Conservation (phyloP, 1,140 invertebrate genomes). For the Hestina assimilis region DNA sequence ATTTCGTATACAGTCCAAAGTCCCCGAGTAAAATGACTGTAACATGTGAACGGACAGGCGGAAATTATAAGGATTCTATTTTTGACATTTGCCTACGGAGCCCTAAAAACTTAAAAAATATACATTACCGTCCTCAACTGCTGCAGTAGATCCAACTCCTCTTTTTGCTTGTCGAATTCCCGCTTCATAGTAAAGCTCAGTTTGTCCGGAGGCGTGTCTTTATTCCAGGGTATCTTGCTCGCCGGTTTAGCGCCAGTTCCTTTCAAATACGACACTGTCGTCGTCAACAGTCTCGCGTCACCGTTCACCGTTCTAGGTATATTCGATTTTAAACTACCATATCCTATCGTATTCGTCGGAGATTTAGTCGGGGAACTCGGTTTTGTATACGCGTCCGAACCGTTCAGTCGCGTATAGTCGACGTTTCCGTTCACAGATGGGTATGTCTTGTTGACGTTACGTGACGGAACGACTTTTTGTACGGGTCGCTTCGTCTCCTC, state of each 20-base stretch:
- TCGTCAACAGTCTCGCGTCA: constrained; percentile 77
- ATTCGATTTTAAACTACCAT: constrained; percentile 76
- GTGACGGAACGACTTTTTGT: constrained; percentile 81
- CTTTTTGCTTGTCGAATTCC: constrained; percentile 92
- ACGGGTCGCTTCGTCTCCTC: constrained; percentile 76
- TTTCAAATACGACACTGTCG: constrained; percentile 79
- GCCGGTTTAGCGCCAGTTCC: constrained; percentile 73
- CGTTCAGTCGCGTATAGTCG: constrained; percentile 61
- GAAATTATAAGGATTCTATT: too few species aligned
- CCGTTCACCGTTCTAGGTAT: constrained; percentile 62
- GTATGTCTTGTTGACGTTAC: constrained; percentile 73
- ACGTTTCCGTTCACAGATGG: constrained; percentile 59
- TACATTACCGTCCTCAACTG: constrained; percentile 88
- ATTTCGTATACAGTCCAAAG: too few species aligned
- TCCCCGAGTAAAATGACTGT: too few species aligned
- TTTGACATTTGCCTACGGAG: too few species aligned
- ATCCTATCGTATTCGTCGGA: constrained; percentile 73
- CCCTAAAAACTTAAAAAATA: constrained; percentile 25
- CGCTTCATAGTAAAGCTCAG: constrained; percentile 94
- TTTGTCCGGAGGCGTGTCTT: constrained; percentile 84
- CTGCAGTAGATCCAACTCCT: constrained; percentile 92
- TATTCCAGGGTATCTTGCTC: constrained; percentile 84
- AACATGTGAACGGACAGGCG: too few species aligned
- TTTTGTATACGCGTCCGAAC: constrained; percentile 83
- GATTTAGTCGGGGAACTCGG: constrained; percentile 85